phyloP scores from a whole-genome alignment of 2,113 vertebrate species.

The Oxygymnocypris stewartii region DNA sequence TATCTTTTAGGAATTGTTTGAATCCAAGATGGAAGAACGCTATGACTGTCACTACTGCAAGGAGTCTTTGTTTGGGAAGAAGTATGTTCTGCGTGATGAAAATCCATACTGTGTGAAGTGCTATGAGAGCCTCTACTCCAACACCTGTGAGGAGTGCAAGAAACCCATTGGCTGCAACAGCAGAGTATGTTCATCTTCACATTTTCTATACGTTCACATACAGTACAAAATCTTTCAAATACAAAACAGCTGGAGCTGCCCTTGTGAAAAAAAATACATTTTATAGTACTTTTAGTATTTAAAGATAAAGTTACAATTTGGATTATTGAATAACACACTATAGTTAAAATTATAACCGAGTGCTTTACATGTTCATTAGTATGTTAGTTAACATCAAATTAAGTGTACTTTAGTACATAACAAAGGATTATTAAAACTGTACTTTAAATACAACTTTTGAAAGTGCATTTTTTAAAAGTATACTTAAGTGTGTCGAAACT shows the following conservation, averaged over 20 bases:
- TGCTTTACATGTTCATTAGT: background rate
- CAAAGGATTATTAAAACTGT: background rate
- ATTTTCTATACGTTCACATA: background rate
- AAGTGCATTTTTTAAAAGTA: background rate
- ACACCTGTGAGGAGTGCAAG: conserved; percentile 83
- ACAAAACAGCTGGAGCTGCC: background rate
- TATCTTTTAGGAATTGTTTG: conserved; percentile 51
- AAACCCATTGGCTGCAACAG: conserved; percentile 82
- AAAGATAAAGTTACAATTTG: too few species aligned
- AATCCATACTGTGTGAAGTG: conserved; percentile 82
- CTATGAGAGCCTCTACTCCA: conserved; percentile 84
- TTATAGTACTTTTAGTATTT: background rate
- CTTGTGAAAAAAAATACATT: background rate
- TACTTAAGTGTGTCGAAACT: background rate
- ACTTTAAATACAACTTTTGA: background rate
- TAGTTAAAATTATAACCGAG: background rate
- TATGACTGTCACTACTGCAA: conserved; percentile 84
- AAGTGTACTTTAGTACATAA: too few species aligned
- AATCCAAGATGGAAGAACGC: conserved; percentile 78
- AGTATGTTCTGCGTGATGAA: conserved; percentile 83
- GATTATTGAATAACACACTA: background rate
- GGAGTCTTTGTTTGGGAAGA: conserved; percentile 82
- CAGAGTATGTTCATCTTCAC: conserved; percentile 73
- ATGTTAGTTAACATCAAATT: background rate
- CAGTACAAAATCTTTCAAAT: background rate